Evolutionary conservation across 2,888 invertebrate species (phyloP).

Genomic region (Geophilus truncorum): DNA sequence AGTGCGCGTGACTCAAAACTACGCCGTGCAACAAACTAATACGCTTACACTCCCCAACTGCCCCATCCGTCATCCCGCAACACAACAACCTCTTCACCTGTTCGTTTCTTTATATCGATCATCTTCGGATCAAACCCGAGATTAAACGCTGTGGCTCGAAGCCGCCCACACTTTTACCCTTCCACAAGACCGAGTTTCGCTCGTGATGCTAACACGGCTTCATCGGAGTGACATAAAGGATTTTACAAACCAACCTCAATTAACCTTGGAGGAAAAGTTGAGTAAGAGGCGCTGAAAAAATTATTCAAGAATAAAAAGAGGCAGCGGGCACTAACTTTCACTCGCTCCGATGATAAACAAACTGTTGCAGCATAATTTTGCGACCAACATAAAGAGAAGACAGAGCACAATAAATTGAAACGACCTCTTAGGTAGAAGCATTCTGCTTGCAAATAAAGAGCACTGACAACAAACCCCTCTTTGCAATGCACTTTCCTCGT

Average conservation of each 20-base stretch:
- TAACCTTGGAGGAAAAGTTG: neutral
- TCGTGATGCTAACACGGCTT: neutral
- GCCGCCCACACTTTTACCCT: neutral
- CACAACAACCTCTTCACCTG: neutral
- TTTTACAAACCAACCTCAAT: neutral
- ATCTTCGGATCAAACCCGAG: neutral
- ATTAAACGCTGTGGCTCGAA: neutral
- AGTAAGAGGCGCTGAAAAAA: neutral
- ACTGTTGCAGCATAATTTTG: neutral
- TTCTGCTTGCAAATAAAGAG: slow-evolving; percentile 1
- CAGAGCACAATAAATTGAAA: neutral
- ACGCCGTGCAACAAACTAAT: neutral
- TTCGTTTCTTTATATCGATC: neutral
- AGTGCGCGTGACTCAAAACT: neutral
- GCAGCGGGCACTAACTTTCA: neutral
- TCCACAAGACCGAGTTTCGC: neutral
- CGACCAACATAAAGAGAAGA: neutral
- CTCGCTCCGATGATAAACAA: slow-evolving; percentile 6
- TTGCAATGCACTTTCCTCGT: neutral
- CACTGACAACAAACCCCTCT: neutral
- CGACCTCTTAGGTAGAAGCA: slow-evolving; percentile 5
- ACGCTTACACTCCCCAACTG: neutral
- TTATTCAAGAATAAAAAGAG: neutral
- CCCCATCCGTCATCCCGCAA: neutral
- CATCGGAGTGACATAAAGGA: neutral